phyloP scores from a whole-genome alignment of 2,797 vertebrate genomes.

The Salarias fasciatus region DNA sequence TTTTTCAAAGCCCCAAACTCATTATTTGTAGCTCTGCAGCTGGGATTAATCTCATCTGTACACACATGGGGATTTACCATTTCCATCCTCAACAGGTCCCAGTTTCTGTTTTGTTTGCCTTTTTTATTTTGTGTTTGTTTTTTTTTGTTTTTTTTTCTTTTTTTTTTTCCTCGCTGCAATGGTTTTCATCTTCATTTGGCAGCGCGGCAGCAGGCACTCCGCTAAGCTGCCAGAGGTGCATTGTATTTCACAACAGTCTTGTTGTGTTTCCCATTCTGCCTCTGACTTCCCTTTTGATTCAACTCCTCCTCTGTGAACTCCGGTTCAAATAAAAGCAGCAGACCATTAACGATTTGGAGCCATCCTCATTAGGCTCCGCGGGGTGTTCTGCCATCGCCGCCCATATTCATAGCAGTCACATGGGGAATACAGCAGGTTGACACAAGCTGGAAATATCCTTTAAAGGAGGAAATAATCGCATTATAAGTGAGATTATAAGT shows the following conservation, averaged over 20 bases:
- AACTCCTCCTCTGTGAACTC: background rate
- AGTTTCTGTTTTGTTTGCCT: too few relatives aligned
- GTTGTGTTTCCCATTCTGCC: background rate
- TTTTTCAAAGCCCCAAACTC: background rate
- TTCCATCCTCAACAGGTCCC: background rate
- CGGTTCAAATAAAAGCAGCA: background rate
- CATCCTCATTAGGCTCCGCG: background rate
- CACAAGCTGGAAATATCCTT: background rate
- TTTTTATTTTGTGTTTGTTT: too few relatives aligned
- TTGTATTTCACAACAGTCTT: background rate
- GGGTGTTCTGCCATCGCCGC: background rate
- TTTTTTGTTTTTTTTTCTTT: too few relatives aligned
- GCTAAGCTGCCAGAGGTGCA: background rate
- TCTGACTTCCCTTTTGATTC: background rate
- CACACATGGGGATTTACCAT: background rate
- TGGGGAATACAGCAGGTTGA: background rate
- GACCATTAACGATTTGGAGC: background rate
- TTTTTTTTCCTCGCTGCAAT: too few relatives aligned
- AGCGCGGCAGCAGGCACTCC: background rate
- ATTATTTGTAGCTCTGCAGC: background rate
- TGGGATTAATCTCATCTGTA: too few relatives aligned
- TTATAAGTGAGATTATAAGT: background rate
- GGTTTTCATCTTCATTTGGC: too few relatives aligned
- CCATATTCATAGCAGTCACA: background rate
- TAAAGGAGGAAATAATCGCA: background rate